These are phyloP conservation scores for Rugalucina vietnamica DNA, from an alignment of 2,888 invertebrate genomes.

Conservation along the genomic window DNA sequence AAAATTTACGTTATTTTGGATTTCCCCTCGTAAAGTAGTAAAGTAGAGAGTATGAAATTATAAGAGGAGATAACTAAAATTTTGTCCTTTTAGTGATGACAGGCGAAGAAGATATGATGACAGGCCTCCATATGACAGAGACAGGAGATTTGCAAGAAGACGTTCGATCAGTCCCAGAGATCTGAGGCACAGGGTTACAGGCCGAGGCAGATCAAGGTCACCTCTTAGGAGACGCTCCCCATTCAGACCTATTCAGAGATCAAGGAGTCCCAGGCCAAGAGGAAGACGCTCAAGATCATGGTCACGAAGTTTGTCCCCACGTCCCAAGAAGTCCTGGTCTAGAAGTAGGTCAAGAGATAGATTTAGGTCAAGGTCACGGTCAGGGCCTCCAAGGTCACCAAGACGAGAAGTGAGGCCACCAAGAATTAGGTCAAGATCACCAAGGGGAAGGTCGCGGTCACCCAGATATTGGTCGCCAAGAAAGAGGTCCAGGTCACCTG, in stretches of 20 bases:
- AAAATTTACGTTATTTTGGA: too few species aligned
- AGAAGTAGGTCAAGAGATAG: slow-evolving; percentile 51
- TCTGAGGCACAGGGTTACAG: slow-evolving; percentile 37
- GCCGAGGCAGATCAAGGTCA: slow-evolving; percentile 66
- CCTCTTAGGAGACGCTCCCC: slow-evolving; percentile 64
- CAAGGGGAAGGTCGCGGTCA: slow-evolving; percentile 87
- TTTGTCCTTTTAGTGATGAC: slow-evolving; percentile 56
- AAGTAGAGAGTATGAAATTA: too few species aligned
- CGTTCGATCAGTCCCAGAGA: slow-evolving; percentile 56
- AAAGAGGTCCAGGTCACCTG: slow-evolving; percentile 54
- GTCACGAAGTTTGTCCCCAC: slow-evolving; percentile 61
- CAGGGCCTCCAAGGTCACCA: slow-evolving; percentile 37
- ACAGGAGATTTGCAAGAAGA: slow-evolving; percentile 53
- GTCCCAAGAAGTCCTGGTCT: slow-evolving; percentile 43
- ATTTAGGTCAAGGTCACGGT: slow-evolving; percentile 56
- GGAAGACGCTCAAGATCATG: slow-evolving; percentile 66
- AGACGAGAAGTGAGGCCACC: slow-evolving; percentile 54
- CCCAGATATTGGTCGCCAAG: slow-evolving; percentile 82
- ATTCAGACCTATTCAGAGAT: slow-evolving; percentile 49
- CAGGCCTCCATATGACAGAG: slow-evolving; percentile 61
- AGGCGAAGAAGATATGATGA: slow-evolving; percentile 65
- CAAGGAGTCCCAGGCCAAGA: slow-evolving; percentile 82
- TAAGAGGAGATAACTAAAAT: too few species aligned
- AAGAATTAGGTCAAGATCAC: slow-evolving; percentile 55
- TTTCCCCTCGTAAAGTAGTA: too few species aligned